Percentiles rank a stretch among this genome's conserved stretches.
These are phyloP conservation scores for Bagarius yarrelli DNA, from an alignment of 2,113 vertebrate species.

Conservation along the genomic window DNA sequence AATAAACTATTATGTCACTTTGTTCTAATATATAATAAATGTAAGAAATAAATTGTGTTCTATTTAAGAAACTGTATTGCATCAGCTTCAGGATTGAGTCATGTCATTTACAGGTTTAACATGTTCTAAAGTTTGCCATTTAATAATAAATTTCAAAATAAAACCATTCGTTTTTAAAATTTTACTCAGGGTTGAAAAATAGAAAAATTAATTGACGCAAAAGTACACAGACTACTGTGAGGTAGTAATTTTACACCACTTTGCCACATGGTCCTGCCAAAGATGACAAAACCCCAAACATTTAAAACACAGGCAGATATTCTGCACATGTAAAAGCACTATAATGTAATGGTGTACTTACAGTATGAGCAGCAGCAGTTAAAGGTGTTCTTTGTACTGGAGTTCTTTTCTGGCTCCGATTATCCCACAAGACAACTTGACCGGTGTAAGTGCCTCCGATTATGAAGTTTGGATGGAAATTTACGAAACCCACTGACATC, in stretches of 20 bases:
- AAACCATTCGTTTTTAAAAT: too few species aligned
- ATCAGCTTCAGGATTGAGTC: too few species aligned
- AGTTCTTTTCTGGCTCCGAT: conserved; percentile 82
- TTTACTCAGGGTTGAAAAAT: neutral
- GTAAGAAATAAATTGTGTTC: too few species aligned
- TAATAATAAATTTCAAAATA: too few species aligned
- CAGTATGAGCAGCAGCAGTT: conserved; percentile 83
- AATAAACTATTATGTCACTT: too few species aligned
- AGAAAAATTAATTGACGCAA: too few species aligned
- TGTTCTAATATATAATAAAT: too few species aligned
- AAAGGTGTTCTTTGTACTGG: conserved; percentile 83
- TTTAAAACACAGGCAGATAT: neutral
- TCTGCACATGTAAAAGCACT: neutral
- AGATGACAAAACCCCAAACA: neutral
- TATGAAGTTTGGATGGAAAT: conserved; percentile 84
- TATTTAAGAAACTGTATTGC: too few species aligned
- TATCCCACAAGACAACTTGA: conserved; percentile 86
- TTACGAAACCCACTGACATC: conserved; percentile 87
- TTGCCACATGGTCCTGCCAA: neutral
- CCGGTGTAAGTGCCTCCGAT: conserved; percentile 86
- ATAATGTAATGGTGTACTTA: conserved; percentile 56
- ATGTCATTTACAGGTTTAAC: too few species aligned
- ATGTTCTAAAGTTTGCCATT: too few species aligned
- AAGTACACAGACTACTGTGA: too few species aligned
- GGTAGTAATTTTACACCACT: neutral